These are phyloP conservation scores for Microplitis deprimator DNA, from an alignment of 2,888 invertebrate genomes.

Conservation along the genomic window DNA sequence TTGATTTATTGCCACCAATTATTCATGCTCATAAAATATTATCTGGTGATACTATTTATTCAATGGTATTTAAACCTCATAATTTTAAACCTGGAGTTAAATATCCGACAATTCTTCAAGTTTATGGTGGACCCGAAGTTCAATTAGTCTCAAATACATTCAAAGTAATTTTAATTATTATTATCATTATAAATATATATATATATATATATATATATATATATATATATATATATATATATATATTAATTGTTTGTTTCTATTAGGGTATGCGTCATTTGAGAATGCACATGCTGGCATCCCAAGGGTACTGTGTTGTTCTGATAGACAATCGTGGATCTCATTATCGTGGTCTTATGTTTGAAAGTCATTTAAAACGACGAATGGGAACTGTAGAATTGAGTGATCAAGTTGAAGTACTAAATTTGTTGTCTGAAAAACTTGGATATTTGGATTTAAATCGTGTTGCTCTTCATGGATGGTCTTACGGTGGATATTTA, in stretches of 20 bases:
- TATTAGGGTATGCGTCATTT: slow-evolving; percentile 88
- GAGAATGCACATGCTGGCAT: slow-evolving; percentile 94
- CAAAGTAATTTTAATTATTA: slow-evolving; percentile 75
- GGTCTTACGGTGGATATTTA: slow-evolving; percentile 99
- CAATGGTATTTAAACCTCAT: slow-evolving; percentile 92
- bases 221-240: too few species aligned
- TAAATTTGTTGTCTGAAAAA: slow-evolving; percentile 87
- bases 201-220: too few species aligned
- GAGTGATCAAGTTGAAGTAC: slow-evolving; percentile 94
- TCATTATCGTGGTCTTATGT: slow-evolving; percentile 90
- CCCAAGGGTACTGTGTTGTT: slow-evolving; percentile 96
- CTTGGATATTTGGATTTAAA: slow-evolving; percentile 92
- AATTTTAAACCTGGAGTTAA: slow-evolving; percentile 78
- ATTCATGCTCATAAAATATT: slow-evolving; percentile 80
- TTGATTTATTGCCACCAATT: slow-evolving; percentile 79
- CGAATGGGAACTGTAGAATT: slow-evolving; percentile 96
- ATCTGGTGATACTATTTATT: slow-evolving; percentile 82
- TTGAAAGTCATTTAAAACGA: slow-evolving; percentile 91
- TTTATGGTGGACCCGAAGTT: slow-evolving; percentile 98
- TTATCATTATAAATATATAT: not conserved
- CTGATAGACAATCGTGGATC: slow-evolving; percentile 97
- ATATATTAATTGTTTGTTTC: too few species aligned
- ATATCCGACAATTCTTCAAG: slow-evolving; percentile 95
- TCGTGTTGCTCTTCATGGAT: slow-evolving; percentile 96
- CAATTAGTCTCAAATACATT: slow-evolving; percentile 97